These are phyloP conservation scores for Erethizon dorsatum DNA, from an alignment of 2,797 vertebrate species.

Conservation along the genomic window DNA sequence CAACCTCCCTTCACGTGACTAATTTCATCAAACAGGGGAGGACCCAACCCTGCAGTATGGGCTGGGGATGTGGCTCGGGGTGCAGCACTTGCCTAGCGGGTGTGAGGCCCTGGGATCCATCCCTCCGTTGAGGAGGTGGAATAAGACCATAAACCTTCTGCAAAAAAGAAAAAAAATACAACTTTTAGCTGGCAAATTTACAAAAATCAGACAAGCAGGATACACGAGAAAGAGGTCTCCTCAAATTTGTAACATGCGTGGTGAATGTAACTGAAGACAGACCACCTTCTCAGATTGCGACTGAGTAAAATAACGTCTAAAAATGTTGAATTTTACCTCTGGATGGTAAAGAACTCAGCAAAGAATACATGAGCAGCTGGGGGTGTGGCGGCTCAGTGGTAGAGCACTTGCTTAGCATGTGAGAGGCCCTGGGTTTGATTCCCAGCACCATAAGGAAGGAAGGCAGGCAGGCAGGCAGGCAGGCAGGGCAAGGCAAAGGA, in stretches of 20 bases:
- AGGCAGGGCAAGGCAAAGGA: neutral
- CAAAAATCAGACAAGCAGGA: conserved; percentile 6
- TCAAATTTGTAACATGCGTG: neutral
- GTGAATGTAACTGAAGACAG: neutral
- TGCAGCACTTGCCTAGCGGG: neutral
- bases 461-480: neutral
- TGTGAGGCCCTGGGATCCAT: neutral
- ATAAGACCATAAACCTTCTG: neutral
- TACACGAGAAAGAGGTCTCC: neutral
- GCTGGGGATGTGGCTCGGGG: neutral
- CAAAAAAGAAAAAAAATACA: neutral
- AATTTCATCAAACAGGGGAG: conserved; percentile 32
- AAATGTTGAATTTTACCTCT: neutral
- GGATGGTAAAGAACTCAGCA: conserved; percentile 4
- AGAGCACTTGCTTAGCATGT: neutral
- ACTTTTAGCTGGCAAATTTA: neutral
- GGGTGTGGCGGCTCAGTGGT: neutral
- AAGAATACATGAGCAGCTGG: neutral
- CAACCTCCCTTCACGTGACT: neutral
- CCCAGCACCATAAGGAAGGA: neutral
- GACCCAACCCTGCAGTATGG: neutral
- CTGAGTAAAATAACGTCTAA: conserved; percentile 29
- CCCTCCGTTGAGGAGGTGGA: rapidly evolving
- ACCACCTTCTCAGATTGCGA: neutral
- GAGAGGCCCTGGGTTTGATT: neutral